These are phyloP conservation scores for Promerops cafer DNA, from an alignment of 2,113 vertebrate species.

Conservation along the genomic window DNA sequence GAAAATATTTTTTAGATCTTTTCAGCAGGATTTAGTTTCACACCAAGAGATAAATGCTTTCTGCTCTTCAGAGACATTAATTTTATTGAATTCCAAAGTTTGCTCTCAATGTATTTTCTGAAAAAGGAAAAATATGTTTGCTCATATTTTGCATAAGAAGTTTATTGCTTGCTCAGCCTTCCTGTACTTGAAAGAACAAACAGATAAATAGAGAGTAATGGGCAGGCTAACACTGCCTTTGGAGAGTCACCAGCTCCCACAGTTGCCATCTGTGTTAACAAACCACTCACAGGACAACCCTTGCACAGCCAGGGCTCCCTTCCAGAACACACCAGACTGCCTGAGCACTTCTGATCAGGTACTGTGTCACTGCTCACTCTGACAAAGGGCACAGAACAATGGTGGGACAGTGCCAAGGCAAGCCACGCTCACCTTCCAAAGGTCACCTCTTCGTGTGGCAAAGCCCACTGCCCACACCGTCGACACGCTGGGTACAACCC, in stretches of 20 bases:
- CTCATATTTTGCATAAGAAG: neutral
- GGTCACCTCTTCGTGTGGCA: neutral
- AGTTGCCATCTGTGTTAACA: neutral
- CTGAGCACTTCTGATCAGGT: neutral
- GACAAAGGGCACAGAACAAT: neutral
- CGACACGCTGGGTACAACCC: accelerated
- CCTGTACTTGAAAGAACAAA: neutral
- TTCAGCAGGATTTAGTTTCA: neutral
- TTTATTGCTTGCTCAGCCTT: neutral
- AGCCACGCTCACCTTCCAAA: neutral
- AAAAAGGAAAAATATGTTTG: neutral
- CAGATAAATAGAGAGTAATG: neutral
- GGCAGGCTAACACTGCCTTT: neutral
- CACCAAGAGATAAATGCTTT: neutral
- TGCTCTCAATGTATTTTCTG: neutral
- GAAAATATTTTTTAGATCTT: neutral
- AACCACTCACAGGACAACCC: neutral
- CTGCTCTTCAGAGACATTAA: neutral
- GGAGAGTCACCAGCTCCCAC: neutral
- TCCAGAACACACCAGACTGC: neutral
- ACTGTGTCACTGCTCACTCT: accelerated
- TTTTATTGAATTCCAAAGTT: neutral
- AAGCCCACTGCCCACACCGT: neutral
- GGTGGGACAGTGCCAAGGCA: neutral
- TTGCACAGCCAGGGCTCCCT: neutral